Evolutionary conservation across 2,888 invertebrate genomes (phyloP).

Genomic region (Deilephila porcellus): DNA sequence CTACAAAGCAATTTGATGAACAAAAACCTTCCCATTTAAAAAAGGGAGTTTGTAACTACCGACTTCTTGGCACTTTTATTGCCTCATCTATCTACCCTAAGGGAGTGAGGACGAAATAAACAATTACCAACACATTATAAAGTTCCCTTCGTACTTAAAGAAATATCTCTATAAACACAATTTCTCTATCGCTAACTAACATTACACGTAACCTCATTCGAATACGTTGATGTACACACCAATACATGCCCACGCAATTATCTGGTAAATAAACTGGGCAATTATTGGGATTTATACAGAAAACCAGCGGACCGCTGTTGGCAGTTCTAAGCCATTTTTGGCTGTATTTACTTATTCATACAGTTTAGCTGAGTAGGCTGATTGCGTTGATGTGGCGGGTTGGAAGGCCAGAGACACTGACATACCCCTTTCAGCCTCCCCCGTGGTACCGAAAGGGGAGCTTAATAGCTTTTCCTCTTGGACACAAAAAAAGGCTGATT

Average conservation of each 20-base stretch:
- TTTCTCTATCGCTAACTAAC: not conserved
- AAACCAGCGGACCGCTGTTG: not conserved
- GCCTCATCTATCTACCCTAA: no score
- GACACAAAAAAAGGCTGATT: no score
- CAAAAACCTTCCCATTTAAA: no score
- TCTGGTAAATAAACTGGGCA: slow-evolving; percentile 38
- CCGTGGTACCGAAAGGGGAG: no score
- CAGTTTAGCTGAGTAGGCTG: not conserved
- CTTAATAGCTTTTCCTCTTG: no score
- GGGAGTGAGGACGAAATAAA: no score
- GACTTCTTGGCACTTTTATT: no score
- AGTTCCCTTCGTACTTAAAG: not conserved
- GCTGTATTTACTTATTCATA: not conserved
- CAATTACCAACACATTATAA: not conserved
- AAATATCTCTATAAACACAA: not conserved
- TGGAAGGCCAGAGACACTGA: no score
- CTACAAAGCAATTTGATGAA: no score
- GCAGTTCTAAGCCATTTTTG: slow-evolving; percentile 28
- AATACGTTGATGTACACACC: slow-evolving; percentile 41
- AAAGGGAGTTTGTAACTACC: no score
- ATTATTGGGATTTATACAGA: slow-evolving; percentile 40
- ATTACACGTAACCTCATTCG: slow-evolving; percentile 32
- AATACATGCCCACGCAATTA: slow-evolving; percentile 43
- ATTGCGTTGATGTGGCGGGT: no score
- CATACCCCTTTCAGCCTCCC: no score